Evolutionary conservation across 2,113 vertebrate species (phyloP).

Genomic region (Ranitomeya imitator): DNA sequence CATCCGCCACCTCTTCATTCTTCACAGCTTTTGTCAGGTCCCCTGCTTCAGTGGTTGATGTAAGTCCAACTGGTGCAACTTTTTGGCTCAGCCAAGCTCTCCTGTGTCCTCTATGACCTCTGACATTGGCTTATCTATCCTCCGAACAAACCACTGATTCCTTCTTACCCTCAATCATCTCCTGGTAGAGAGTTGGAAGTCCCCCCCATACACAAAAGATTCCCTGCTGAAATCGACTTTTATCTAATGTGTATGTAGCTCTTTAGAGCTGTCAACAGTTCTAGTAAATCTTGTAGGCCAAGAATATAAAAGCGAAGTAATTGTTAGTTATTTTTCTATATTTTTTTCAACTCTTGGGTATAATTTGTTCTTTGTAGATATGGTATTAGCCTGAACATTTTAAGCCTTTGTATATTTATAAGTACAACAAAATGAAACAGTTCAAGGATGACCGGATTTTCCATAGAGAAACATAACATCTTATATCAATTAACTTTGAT

Average conservation of each 20-base stretch:
- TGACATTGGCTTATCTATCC: too few relatives aligned
- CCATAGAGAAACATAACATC: neutral
- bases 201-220: too few relatives aligned
- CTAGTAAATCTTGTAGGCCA: neutral
- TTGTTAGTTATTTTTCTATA: neutral
- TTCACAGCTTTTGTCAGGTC: too few relatives aligned
- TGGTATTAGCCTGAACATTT: neutral
- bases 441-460: neutral
- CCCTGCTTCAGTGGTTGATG: too few relatives aligned
- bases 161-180: too few relatives aligned
- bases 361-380: neutral
- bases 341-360: neutral
- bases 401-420: neutral
- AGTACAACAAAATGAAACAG: neutral
- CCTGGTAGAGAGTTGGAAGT: too few relatives aligned
- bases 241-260: neutral
- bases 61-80: too few relatives aligned
- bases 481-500: neutral
- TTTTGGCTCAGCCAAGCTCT: too few relatives aligned
- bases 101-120: too few relatives aligned
- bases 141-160: too few relatives aligned
- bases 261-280: neutral
- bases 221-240: too few relatives aligned
- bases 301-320: neutral
- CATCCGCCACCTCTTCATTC: too few relatives aligned